Conservation (phyloP, 2,113 vertebrate genomes). For the Aptenodytes patagonicus region DNA sequence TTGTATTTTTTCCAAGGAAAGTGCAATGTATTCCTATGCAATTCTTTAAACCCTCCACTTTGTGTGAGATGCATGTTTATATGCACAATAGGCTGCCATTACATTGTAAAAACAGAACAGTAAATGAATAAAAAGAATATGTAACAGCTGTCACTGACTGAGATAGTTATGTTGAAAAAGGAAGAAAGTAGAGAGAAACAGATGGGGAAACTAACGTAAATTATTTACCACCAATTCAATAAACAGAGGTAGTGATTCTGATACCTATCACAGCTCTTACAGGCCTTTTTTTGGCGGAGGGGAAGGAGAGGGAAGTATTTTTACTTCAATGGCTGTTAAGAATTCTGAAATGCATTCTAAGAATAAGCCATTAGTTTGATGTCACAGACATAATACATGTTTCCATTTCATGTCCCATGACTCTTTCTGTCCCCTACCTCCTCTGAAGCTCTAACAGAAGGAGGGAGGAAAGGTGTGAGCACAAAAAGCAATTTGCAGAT, state of each 20-base stretch:
- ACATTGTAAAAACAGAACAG: constrained; percentile 14
- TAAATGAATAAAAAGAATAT: constrained; percentile 29
- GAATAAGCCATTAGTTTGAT: background rate
- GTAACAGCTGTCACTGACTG: constrained; percentile 4
- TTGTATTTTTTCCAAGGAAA: background rate
- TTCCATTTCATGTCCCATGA: background rate
- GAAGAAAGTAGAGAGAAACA: background rate
- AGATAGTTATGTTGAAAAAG: constrained; percentile 2
- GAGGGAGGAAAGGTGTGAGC: background rate
- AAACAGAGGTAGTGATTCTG: background rate
- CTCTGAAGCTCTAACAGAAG: background rate
- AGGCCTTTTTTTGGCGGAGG: background rate
- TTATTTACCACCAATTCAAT: background rate
- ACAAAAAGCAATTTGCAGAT: background rate
- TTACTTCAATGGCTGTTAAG: background rate
- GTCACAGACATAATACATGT: background rate
- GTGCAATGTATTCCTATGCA: background rate
- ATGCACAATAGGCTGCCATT: background rate
- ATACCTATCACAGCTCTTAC: background rate
- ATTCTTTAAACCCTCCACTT: background rate
- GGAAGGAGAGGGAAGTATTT: background rate
- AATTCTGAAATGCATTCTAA: background rate
- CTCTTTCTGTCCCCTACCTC: background rate
- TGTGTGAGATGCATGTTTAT: background rate
- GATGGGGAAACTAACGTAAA: background rate